Conservation (phyloP, 1,140 invertebrate genomes). For the Plectrocnemia conspersa region DNA sequence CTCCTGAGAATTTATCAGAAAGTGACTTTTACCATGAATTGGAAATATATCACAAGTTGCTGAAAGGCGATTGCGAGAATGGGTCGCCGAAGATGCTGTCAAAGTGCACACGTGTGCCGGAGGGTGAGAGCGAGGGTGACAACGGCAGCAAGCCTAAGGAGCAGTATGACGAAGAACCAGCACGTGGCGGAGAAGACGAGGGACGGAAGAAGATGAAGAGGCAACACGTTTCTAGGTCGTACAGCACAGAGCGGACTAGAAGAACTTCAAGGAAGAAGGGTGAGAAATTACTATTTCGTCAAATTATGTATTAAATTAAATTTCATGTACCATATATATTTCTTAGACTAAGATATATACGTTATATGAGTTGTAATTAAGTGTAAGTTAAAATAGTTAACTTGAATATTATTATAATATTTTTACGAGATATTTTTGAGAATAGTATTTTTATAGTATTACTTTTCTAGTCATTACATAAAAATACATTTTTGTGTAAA, state of each 20-base stretch:
- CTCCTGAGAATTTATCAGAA: slow-evolving; percentile 33
- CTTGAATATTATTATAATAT: no score
- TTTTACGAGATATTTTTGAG: no score
- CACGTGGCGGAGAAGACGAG: slow-evolving; percentile 1
- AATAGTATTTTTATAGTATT: no score
- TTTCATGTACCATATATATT: no score
- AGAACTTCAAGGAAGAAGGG: slow-evolving; percentile 19
- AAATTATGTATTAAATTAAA: background rate
- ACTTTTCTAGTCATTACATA: no score
- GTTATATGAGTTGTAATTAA: no score
- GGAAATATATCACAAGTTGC: slow-evolving; percentile 35
- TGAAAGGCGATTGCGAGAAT: slow-evolving; percentile 34
- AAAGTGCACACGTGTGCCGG: slow-evolving; percentile 28
- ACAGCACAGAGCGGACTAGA: slow-evolving; percentile 30
- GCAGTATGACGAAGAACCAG: slow-evolving; percentile 2
- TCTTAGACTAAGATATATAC: background rate
- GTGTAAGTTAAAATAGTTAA: no score
- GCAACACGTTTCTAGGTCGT: slow-evolving; percentile 27
- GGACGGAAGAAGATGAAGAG: slow-evolving; percentile 12
- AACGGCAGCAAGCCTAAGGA: background rate
- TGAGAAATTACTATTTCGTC: background rate
- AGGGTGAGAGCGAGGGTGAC: slow-evolving; percentile 10
- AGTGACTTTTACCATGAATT: slow-evolving; percentile 35
- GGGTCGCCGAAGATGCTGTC: slow-evolving; percentile 30
- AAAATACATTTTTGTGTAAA: no score